These are phyloP conservation scores for Clarias fuscus DNA, from an alignment of 2,797 vertebrate genomes.

Conservation along the genomic window DNA sequence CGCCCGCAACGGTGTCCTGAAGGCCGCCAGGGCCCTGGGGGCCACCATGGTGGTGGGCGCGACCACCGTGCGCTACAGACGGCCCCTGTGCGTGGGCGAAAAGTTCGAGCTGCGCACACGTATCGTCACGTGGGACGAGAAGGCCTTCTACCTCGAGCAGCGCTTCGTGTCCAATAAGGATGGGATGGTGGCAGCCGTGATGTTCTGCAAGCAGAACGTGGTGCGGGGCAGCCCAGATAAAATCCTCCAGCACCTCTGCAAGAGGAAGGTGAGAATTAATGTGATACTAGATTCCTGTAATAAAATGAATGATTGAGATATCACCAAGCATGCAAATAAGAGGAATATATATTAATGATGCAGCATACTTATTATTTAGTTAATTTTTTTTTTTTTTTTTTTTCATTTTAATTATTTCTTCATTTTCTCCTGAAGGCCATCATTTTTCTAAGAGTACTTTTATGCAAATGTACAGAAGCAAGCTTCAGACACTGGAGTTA, in stretches of 20 bases:
- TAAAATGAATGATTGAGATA: too few relatives aligned
- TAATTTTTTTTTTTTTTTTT: too few relatives aligned
- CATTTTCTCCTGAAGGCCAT: background rate
- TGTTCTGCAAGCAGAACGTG: constrained; percentile 81
- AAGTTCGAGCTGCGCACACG: constrained; percentile 82
- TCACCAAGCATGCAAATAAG: background rate
- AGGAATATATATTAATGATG: background rate
- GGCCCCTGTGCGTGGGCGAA: constrained; percentile 79
- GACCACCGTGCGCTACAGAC: constrained; percentile 84
- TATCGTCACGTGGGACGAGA: constrained; percentile 86
- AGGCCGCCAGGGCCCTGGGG: constrained; percentile 71
- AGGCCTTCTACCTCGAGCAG: constrained; percentile 87
- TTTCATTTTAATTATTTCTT: too few relatives aligned
- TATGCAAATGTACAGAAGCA: background rate
- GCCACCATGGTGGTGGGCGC: constrained; percentile 79
- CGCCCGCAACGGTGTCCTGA: constrained; percentile 81
- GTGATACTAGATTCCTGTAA: background rate
- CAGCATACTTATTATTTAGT: background rate
- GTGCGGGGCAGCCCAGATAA: constrained; percentile 77
- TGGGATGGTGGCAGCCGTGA: constrained; percentile 78
- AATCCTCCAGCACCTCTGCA: constrained; percentile 81
- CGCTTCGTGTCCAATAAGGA: constrained; percentile 85
- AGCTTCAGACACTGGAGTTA: background rate
- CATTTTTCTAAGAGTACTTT: background rate
- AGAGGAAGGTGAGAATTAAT: constrained; percentile 74